Conservation (phyloP, 2,888 invertebrate genomes). For the Pachliopta kotzebuea region DNA sequence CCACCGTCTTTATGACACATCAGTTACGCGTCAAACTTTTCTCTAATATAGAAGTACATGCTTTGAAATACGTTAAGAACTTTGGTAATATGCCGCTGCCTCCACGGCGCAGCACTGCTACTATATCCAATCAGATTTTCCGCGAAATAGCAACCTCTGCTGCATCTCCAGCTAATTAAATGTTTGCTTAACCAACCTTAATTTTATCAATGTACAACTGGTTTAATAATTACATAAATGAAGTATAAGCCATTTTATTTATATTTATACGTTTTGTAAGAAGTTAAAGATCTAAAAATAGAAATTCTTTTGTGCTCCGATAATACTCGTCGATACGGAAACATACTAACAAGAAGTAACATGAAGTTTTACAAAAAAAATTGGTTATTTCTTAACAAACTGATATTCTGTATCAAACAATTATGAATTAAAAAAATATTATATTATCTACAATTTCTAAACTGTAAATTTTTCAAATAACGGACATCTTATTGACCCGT, state of each 20-base stretch:
- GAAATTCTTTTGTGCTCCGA: too few species aligned
- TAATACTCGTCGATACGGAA: too few species aligned
- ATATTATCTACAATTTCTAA: too few species aligned
- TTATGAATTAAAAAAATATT: too few species aligned
- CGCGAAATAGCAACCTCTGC: conserved; percentile 17
- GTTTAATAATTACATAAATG: background rate
- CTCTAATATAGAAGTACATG: conserved; percentile 26
- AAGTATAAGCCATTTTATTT: too few species aligned
- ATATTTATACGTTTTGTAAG: too few species aligned
- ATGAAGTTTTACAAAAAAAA: too few species aligned
- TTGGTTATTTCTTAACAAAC: too few species aligned
- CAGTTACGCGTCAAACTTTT: conserved; percentile 23
- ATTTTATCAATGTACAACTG: background rate
- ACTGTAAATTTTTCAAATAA: too few species aligned
- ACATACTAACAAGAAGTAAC: too few species aligned
- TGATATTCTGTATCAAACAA: too few species aligned
- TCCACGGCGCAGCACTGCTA: conserved; percentile 8
- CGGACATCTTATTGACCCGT: background rate
- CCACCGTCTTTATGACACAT: background rate
- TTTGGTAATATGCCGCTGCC: conserved; percentile 21
- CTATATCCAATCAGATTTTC: conserved; percentile 21
- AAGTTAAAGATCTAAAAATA: too few species aligned
- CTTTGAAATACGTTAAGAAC: conserved; percentile 25
- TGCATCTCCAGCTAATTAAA: conserved; percentile 13
- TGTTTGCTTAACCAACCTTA: conserved; percentile 4